Percentiles rank a stretch among this genome's conserved stretches.
Evolutionary conservation across 2,888 invertebrate genomes (phyloP).

Genomic region (Terebella lapidaria): DNA sequence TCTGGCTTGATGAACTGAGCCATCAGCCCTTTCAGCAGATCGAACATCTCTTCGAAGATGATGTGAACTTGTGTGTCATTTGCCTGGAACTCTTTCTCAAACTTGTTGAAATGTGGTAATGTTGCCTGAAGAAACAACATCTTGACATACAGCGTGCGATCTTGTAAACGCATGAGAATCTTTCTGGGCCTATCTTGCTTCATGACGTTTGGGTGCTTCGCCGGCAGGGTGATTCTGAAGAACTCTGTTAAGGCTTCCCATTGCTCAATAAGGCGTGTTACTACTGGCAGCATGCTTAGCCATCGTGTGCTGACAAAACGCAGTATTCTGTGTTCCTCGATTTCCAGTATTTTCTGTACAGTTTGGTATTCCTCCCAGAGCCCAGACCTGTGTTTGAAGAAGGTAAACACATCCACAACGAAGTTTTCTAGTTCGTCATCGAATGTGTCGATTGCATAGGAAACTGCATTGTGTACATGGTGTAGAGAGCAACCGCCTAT

Average conservation of each 20-base stretch:
- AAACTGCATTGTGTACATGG: not conserved
- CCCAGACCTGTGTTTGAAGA: not conserved
- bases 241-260: not conserved
- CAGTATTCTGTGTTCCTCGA: not conserved
- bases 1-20: not conserved
- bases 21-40: not conserved
- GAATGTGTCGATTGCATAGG: not conserved
- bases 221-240: not conserved
- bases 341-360: not conserved
- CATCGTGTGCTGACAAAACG: not conserved
- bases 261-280: not conserved
- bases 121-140: not conserved
- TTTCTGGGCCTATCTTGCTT: not conserved
- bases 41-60: not conserved
- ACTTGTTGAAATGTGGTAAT: too few relatives aligned
- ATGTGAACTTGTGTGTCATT: not conserved
- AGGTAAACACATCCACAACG: not conserved
- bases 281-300: not conserved
- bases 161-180: not conserved
- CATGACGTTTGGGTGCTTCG: not conserved
- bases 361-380: not conserved
- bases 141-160: not conserved
- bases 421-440: not conserved
- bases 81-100: not conserved
- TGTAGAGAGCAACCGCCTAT: not conserved